Base-by-base conservation (phyloP, 2,888 invertebrate genomes). In the Tetragonula carbonaria region DNA sequence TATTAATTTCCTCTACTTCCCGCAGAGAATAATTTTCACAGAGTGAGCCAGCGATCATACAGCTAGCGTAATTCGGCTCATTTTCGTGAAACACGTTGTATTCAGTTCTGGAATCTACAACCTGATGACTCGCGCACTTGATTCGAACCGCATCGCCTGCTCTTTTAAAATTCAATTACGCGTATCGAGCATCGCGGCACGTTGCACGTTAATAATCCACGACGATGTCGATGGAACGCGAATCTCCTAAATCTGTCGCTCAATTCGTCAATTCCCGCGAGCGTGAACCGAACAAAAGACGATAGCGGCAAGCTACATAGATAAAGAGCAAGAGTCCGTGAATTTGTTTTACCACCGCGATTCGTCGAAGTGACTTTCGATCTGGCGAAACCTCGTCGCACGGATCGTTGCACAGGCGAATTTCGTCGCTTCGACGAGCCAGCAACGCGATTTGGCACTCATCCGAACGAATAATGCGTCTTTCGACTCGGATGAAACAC, bases 261-360 rank as follows among this genome's bases (percentile, higher is more conserved):
- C 8, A 8, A 45, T 45, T 23, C 23, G 8, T 76, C 71, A 53
- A 78, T 79, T 74, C 68, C 82, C 71, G 67, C 38, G 71, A 74
- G 62, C 75, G 67, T 63, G 57, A 74, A 55, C 73, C 1, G 66
- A 55, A 66, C 66, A 53, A 63, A 33, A 28, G 51, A 74, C 50
- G 63, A 65, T 74, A 68, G 67, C 55, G 63, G 28, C 28, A 28
- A 28, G 28, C 28, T 45, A 53, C 38, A n/a, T 55, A 84, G 84
- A 89, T 87, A 88, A 84, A 28, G 65, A 33, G 59, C 70, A 62
- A 45, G 28, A 28, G 68, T 81, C 68, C 55, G 73, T 74, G 70
- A 79, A 59, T 82, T 88, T 88, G 80, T 88, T 89, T 87, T 81
- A 28, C 8, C 78, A 78, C 76, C 76, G 67, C 71, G 73, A 78